Base-by-base conservation (phyloP, 2,113 vertebrate species). In the Zapornia atra region DNA sequence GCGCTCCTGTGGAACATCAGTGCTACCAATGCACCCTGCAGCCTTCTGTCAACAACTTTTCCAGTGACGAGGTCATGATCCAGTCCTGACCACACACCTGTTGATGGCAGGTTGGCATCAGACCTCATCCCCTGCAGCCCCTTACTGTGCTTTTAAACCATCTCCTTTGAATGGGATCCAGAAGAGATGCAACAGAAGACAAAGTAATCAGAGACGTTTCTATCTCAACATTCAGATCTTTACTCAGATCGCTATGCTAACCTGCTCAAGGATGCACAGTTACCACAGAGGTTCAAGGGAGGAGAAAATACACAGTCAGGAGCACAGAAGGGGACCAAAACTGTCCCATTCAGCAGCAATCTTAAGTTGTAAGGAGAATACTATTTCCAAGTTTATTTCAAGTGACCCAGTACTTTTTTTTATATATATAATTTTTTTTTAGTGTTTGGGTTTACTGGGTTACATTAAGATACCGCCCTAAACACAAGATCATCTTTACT, bases 1-100 rank as follows among this genome's bases (percentile, higher is more conserved):
- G 36, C 0, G 0, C 4, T 70, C 44, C 54, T n/a, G 17, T 66
- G 42, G 12, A 15, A 10, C 18, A 21, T 1, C 56, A 40, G 50
- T 3, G 19, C 25, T 54, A 64, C 8, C 42, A 78, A 29, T 11
- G 22, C 18, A n/a, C 21, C 8, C 4, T 20, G 38, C 8, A 82
- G 46, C 15, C 5, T 56, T 77, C 38, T 63, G 22, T 18, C 38
- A 88, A 38, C 31, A 25, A 15, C 60, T 66, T 65, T 38, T 57
- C 66, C 66, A 51, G 28, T 51, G 60, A 29, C 5, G 7, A 7
- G 46, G 50, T 59, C 61, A 46, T 6, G 14, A 79, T 40, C 28
- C 44, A 63, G 24, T 46, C 20, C 33, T 48, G 21, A 66, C 6
- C 10, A 38, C 42, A 12, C 1, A 2, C 17, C 46, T 86, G n/a